A percentile compares a stretch with the other conserved stretches of the same genome.
These are phyloP conservation scores for Catharus fuscescens DNA, from an alignment of 2,113 vertebrate species.

Conservation along the genomic window DNA sequence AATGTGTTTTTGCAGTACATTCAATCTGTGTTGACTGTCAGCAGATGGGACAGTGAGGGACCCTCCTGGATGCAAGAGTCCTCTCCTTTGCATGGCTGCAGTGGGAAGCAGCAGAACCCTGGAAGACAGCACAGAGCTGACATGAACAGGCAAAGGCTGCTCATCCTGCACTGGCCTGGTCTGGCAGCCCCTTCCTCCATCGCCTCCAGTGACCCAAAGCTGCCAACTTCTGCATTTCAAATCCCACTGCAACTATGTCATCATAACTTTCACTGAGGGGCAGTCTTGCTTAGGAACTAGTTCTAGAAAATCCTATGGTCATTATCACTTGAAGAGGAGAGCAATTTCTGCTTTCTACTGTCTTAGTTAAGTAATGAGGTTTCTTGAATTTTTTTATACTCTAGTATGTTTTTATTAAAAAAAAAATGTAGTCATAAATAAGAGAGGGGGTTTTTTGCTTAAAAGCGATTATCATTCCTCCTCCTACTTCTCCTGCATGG, in stretches of 20 bases:
- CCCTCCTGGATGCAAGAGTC: too few relatives aligned
- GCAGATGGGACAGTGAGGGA: not conserved
- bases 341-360: not conserved
- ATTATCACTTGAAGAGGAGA: not conserved
- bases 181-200: accelerated
- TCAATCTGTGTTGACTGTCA: not conserved
- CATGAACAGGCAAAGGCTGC: accelerated
- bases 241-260: not conserved
- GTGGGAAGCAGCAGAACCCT: not conserved
- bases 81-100: accelerated
- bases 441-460: not conserved
- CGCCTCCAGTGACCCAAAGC: not conserved
- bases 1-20: not conserved
- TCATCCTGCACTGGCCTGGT: not conserved
- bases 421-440: not conserved
- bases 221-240: not conserved
- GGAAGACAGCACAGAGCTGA: accelerated
- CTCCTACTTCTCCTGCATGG: not conserved
- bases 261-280: not conserved
- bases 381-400: not conserved
- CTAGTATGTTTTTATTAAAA: not conserved
- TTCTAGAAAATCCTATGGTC: not conserved
- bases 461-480: not conserved
- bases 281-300: not conserved
- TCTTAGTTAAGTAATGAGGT: not conserved